Conservation (phyloP, 1,140 invertebrate species). For the Geopemphigus sp. region DNA sequence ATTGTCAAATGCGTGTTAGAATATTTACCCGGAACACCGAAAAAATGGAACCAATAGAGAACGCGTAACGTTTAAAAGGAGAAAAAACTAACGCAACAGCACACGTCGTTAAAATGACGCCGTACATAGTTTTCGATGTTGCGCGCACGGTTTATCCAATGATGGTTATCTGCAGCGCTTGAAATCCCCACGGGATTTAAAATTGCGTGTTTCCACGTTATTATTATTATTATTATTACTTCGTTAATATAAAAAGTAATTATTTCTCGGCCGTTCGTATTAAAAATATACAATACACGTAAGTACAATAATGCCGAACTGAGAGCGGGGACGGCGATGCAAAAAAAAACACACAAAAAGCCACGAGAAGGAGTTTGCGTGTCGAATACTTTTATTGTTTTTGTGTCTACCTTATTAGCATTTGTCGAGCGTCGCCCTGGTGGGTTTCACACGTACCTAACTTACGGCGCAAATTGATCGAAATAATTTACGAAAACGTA, state of each 20-base stretch:
- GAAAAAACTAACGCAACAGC: no score
- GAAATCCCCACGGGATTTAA: not conserved
- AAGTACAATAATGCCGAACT: not conserved
- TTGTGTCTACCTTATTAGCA: not conserved
- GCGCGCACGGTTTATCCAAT: not conserved
- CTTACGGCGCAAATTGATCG: not conserved
- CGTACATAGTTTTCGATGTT: not conserved
- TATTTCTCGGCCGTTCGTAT: not conserved
- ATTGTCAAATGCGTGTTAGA: constrained; percentile 12
- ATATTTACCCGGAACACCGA: constrained; percentile 32
- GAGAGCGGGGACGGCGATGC: not conserved
- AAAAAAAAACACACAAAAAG: not conserved
- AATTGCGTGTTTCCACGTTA: not conserved
- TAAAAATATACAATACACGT: not conserved
- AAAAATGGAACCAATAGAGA: constrained; percentile 8
- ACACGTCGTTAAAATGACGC: not conserved
- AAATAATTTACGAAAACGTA: constrained; percentile 11
- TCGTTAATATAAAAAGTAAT: not conserved
- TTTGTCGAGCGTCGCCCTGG: not conserved
- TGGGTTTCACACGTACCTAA: constrained; percentile 18
- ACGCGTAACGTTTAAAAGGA: not conserved
- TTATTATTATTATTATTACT: not conserved
- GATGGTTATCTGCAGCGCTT: not conserved
- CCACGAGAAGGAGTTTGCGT: not conserved
- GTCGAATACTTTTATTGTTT: not conserved